Percentiles rank a stretch among this genome's conserved stretches.
Evolutionary conservation across 2,113 vertebrate species (phyloP).

Genomic region (Eubucco bourcierii): DNA sequence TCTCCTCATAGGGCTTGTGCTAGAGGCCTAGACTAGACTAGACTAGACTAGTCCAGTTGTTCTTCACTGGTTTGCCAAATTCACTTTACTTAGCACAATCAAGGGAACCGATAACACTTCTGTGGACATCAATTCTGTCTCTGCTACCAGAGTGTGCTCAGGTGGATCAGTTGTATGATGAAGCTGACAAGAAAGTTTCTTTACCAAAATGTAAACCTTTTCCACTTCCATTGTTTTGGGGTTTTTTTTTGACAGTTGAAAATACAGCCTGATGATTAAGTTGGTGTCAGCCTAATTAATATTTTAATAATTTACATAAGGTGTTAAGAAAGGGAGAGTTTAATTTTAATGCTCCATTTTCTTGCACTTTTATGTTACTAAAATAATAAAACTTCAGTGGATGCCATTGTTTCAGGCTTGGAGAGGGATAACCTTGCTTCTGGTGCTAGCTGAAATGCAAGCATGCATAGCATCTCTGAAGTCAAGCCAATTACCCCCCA

Average conservation of each 20-base stretch:
- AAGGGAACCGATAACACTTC: neutral
- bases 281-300: neutral
- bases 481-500: neutral
- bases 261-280: neutral
- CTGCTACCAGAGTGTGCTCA: neutral
- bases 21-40: too few species aligned
- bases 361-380: neutral
- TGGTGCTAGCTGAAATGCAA: neutral
- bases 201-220: neutral
- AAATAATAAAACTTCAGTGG: neutral
- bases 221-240: neutral
- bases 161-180: neutral
- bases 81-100: neutral
- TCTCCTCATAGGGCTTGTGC: too few species aligned
- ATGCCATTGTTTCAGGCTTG: neutral
- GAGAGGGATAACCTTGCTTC: neutral
- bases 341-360: neutral
- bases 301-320: neutral
- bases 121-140: neutral
- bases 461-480: neutral
- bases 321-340: neutral
- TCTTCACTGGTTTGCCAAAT: neutral
- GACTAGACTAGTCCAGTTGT: neutral
- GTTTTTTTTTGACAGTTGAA: neutral
- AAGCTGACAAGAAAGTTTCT: neutral